Evolutionary conservation across 2,888 invertebrate species (phyloP), one percentile per base, ranked within the genome.

Genomic region (Tetranychus piercei): DNA sequence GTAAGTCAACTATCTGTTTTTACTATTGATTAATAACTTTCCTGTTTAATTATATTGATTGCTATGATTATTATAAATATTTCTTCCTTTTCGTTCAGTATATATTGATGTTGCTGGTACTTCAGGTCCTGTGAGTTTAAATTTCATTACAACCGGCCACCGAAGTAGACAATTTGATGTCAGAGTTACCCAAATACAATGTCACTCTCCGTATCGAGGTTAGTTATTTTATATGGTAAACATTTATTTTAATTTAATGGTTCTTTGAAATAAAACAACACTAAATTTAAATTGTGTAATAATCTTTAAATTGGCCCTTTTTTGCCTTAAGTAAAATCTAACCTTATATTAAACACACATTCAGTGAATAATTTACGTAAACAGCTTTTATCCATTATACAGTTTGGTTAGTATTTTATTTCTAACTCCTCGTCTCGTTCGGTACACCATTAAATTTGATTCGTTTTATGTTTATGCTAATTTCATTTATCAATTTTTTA

Each of bases 81-180:
- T 44, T 15, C 15, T 55, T 34, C 34, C 34, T 5, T 73, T 73
- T 34, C 20, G 6, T 9, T 23, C 22, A 76, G 76, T 76, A 65
- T 76, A 76, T 55, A 71, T 76, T 23, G 76, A 76, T 66, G 34
- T 75, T 23, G 22, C 44, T 45, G 43, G 55, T 43, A 71, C 43
- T 20, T 44, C 44, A 44, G 75, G 75, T 44, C 75, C 73, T n/a
- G 72, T 76, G 18, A 75, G 66, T 65, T 66, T 76, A 1, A 76
- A 76, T 74, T 76, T 76, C 15, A 65, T 76, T 9, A 75, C 75
- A n/a, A 75, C 70, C 44, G 76, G 75, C 2, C 69, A 71, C 44
- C 73, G 76, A n/a, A 73, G 66, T 22, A 64, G 76, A 66, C 20
- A 43, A 34, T 76, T 76, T 22, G 76, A 76, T 66, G 75, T 76